Evolutionary conservation across 2,888 invertebrate species (phyloP).

Genomic region (Lasioglossum morio): DNA sequence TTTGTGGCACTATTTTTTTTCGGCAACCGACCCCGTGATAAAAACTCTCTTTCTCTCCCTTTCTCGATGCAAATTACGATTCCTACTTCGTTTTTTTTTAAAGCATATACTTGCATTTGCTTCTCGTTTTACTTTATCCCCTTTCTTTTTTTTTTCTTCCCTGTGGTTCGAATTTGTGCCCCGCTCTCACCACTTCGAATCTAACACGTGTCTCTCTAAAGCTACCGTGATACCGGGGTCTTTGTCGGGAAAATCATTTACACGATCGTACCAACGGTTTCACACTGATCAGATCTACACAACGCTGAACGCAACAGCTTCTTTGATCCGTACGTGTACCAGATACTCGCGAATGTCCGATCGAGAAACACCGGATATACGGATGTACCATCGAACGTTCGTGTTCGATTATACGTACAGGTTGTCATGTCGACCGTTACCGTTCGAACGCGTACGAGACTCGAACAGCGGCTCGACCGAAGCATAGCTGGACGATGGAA

Average conservation of each 20-base stretch:
- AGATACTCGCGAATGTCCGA: background rate
- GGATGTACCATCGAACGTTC: background rate
- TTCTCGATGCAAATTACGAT: constrained; percentile 57
- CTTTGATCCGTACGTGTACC: background rate
- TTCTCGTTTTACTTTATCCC: background rate
- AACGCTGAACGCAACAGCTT: background rate
- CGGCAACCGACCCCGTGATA: constrained; percentile 54
- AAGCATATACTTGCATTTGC: constrained; percentile 62
- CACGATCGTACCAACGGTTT: constrained; percentile 37
- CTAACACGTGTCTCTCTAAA: constrained; percentile 63
- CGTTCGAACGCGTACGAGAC: background rate
- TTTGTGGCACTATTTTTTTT: constrained; percentile 49
- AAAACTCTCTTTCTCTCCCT: constrained; percentile 39
- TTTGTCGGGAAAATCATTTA: constrained; percentile 53
- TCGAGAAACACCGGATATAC: constrained; percentile 1
- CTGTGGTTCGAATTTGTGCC: constrained; percentile 2
- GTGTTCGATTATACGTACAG: background rate
- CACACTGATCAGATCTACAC: constrained; percentile 20
- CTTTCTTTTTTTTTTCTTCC: background rate
- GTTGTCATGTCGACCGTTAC: background rate
- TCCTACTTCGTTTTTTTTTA: constrained; percentile 57
- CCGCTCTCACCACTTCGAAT: constrained; percentile 35
- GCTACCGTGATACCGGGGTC: constrained; percentile 68
- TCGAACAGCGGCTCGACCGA: constrained; percentile 13
- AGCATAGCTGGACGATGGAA: constrained; percentile 16